Base-by-base conservation (phyloP, 2,113 vertebrate genomes). In the Campylomormyrus numenius region DNA sequence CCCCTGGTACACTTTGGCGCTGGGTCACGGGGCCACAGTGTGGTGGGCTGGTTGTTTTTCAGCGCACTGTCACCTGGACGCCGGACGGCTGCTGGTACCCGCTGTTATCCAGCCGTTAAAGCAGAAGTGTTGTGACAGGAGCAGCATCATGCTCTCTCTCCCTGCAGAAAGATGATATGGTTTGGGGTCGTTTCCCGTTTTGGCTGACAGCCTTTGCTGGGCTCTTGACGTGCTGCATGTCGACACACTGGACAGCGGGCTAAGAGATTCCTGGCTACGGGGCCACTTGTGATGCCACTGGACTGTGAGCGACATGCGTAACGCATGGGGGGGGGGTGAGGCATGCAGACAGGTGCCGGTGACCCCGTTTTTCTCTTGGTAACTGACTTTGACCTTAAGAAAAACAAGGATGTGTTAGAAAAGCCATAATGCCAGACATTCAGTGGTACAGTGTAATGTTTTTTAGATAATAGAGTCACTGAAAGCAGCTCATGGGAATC, bases 401-500 rank as follows among this genome's bases (percentile, higher is more conserved):
- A 11, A 50, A 53, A 21, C 19, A 5, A 15, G 27, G 48, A 24
- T 88, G 66, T 83, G 19, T 83, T 31, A 53, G n/a, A 50, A 21
- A 42, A 48, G 39, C 35, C 48, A 42, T 80, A 19, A 52, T 53
- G n/a, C 4, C 48, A 19, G 50, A 84, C 49, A 42, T 56, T 50
- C 50, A 58, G 89, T 27, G 19, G 74, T n/a, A 89, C 66, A 56
- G 39, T 88, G 53, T 49, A 50, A 46, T 24, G 42, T 27, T 39
- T 35, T 62, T n/a, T 90, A 35, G 91, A 88, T 94, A 94, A 94
- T 93, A 49, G 48, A 52, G 48, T 52, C 13, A 53, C 94, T 87
- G 88, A 92, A 93, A 94, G 88, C 92, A 91, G 27, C 94, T 93
- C 94, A 92, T 96, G 96, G 96, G 96, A 96, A 96, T 96, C 96